Evolutionary conservation across 2,888 invertebrate species (phyloP).

Genomic region (Lycaena phlaeas): DNA sequence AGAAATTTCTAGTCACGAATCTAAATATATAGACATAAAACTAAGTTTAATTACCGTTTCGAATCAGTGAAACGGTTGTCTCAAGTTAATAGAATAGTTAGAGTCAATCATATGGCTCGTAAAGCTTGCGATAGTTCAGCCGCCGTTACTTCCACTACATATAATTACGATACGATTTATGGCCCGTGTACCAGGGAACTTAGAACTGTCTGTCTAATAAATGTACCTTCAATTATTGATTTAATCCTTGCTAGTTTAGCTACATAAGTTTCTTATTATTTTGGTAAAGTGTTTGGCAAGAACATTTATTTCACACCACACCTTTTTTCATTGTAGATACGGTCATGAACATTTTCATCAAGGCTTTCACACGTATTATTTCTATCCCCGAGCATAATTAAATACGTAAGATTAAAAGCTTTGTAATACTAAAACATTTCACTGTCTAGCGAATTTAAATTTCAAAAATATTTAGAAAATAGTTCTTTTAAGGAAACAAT

Average conservation of each 20-base stretch:
- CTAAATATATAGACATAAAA: too few species aligned
- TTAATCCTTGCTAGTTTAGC: too few species aligned
- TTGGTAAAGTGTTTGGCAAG: background rate
- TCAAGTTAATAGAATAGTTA: constrained; percentile 26
- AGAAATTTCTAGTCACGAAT: too few species aligned
- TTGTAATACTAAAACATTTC: background rate
- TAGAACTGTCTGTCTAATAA: constrained; percentile 1
- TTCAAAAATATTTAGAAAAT: background rate
- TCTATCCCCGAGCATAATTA: too few species aligned
- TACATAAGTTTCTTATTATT: background rate
- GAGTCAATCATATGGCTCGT: constrained; percentile 45
- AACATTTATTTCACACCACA: too few species aligned
- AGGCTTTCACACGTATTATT: too few species aligned
- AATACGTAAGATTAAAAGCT: too few species aligned
- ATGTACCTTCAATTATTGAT: background rate
- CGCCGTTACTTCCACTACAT: constrained; percentile 69
- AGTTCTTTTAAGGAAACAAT: background rate
- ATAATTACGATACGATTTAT: constrained; percentile 67
- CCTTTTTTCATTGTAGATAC: too few species aligned
- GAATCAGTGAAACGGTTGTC: constrained; percentile 25
- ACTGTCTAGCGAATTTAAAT: background rate
- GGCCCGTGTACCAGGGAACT: constrained; percentile 22
- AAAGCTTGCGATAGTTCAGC: constrained; percentile 34
- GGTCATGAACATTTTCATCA: too few species aligned
- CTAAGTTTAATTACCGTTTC: constrained; percentile 25